Base-by-base conservation (phyloP, 2,888 invertebrate species). In the Brachylomia viminalis region DNA sequence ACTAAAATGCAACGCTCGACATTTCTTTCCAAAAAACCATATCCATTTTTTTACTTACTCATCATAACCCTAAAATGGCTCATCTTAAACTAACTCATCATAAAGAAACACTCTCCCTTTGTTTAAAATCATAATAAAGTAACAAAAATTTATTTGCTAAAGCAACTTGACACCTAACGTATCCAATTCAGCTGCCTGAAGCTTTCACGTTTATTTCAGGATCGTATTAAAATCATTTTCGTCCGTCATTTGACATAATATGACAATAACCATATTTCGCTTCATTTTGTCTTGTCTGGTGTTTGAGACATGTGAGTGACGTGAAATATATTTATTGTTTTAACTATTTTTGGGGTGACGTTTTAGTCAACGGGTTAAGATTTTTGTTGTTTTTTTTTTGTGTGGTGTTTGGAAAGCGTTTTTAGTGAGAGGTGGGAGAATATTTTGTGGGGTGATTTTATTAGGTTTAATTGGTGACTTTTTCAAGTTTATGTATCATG, bases 211-310 rank as follows among this genome's bases (percentile, higher is more conserved):
- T 89, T 91, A 92, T 91, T 92, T 91, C 80, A 65, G 87, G 88
- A 79, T 56, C 64, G 79, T 86, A 91, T 92, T 92, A 92, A 92
- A 92, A 89, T 89, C 83, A 83, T 86, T 88, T 83, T 90, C 92
- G 86, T 86, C 92, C 92, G 94, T 94, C 95, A 94, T 91, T 87
- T 88, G 92, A 92, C 90, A 90, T 90, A 91, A 92, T 90, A 92
- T 93, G 93, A 94, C 94, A 93, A 94, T 94, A 93, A 94, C 92
- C 93, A 93, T 92, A 91, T 92, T 92, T 92, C 88, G 91, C 89
- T 92, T 87, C 79, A 86, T 89, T 89, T 90, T 89, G 88, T 90
- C 89, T 87, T 90, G 88, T 90, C 88, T 86, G 88, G 79, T 86
- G 72, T 87, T 87, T 80, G 65, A 87, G 90, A 90, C 59, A 58